phyloP scores from a whole-genome alignment of 2,797 vertebrate genomes.

The Hydrocynus forskahlii region DNA sequence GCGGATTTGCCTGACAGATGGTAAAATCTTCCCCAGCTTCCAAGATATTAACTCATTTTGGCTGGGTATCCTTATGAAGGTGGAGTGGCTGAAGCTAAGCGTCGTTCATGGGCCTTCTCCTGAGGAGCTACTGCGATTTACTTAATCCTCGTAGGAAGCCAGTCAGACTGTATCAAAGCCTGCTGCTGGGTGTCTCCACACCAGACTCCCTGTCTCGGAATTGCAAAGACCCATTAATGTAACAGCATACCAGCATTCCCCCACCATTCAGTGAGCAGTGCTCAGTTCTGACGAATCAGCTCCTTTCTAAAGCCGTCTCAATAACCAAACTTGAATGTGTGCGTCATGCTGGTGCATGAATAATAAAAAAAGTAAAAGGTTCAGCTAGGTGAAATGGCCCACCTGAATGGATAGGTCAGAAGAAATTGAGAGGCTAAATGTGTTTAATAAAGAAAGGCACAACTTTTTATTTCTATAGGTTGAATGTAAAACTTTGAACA shows the following conservation, averaged over 20 bases:
- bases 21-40: constrained; percentile 64
- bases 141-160: constrained; percentile 50
- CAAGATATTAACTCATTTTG: constrained; percentile 62
- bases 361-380: background rate
- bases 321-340: constrained; percentile 23
- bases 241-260: constrained; percentile 33
- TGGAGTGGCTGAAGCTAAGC: constrained; percentile 54
- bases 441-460: background rate
- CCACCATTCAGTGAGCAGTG: constrained; percentile 24
- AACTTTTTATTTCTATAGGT: no score
- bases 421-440: background rate
- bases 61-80: constrained; percentile 57
- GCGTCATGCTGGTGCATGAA: constrained; percentile 7
- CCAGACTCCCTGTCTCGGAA: constrained; percentile 47
- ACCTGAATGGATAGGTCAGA: background rate
- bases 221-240: constrained; percentile 50
- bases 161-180: constrained; percentile 35
- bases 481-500: no score
- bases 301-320: constrained; percentile 31
- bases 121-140: constrained; percentile 44
- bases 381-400: background rate
- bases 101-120: constrained; percentile 42
- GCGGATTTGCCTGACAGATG: constrained; percentile 65
- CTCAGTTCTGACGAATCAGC: constrained; percentile 25
- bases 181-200: constrained; percentile 38